Percentiles rank a stretch among this genome's conserved stretches.
phyloP scores from a whole-genome alignment of 2,113 vertebrate genomes.

The human (Homo sapiens) region DNA sequence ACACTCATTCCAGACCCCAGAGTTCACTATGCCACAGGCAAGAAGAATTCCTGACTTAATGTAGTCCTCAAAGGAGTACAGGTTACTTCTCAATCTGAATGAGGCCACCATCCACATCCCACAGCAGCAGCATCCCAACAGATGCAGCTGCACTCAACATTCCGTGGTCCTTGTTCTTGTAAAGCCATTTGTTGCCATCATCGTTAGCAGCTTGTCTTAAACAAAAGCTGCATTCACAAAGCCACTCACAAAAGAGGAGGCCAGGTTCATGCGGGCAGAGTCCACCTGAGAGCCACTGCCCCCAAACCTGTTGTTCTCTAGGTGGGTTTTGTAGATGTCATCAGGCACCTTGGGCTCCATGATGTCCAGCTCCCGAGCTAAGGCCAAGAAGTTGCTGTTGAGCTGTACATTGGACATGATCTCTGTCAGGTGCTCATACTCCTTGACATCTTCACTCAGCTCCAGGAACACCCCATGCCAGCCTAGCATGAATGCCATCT shows the following conservation, averaged over 20 bases:
- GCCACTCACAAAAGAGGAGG: slow-evolving; percentile 98
- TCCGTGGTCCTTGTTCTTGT: slow-evolving; percentile 99
- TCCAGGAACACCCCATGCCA: slow-evolving; percentile 97
- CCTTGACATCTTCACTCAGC: slow-evolving; percentile 97
- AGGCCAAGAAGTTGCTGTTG: slow-evolving; percentile 97
- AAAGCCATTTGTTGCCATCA: slow-evolving; percentile 99
- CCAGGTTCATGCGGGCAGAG: slow-evolving; percentile 98
- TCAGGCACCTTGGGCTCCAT: slow-evolving; percentile 99
- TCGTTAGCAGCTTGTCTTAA: slow-evolving; percentile 98
- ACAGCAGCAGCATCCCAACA: slow-evolving; percentile 95
- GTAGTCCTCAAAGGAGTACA: slow-evolving; percentile 98
- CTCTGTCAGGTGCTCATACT: slow-evolving; percentile 97
- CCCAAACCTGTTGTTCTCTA: slow-evolving; percentile 98
- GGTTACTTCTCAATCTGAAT: slow-evolving; percentile 99
- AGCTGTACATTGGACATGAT: slow-evolving; percentile 99
- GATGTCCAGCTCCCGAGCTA: slow-evolving; percentile 98
- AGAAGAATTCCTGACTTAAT: slow-evolving; percentile 98
- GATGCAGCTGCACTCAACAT: slow-evolving; percentile 98
- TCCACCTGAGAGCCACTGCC: slow-evolving; percentile 98
- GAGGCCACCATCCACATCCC: slow-evolving; percentile 98
- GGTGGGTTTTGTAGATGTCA: slow-evolving; percentile 98
- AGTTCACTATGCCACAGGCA: slow-evolving; percentile 98
- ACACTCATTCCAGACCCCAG: slow-evolving; percentile 97
- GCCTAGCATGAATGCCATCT: slow-evolving; percentile 99
- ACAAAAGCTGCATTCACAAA: slow-evolving; percentile 98